Percentiles rank a stretch among this genome's conserved stretches.
Evolutionary conservation across 2,113 vertebrate species (phyloP).

Genomic region (Aleadryas rufinucha): DNA sequence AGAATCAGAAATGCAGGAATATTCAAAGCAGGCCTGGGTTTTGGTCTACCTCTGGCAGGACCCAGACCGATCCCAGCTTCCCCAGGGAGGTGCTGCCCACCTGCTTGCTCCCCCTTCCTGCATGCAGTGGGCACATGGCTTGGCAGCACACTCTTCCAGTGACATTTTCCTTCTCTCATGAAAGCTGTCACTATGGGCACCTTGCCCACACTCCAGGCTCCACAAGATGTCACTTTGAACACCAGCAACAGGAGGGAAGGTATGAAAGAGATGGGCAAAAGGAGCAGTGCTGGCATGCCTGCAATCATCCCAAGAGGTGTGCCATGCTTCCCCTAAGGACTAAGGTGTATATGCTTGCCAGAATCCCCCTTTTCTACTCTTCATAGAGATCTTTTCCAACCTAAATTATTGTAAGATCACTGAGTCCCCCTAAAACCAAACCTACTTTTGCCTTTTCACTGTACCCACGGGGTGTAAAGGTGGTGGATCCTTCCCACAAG

Average conservation of each 20-base stretch:
- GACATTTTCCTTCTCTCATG: background rate
- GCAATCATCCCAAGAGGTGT: background rate
- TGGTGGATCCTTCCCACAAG: background rate
- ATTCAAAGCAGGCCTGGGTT: background rate
- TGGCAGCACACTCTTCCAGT: background rate
- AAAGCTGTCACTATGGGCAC: slow-evolving; percentile 8
- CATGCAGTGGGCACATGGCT: rapidly evolving
- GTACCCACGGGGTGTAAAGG: background rate
- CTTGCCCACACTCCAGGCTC: background rate
- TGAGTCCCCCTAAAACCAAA: background rate
- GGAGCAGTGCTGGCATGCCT: rapidly evolving
- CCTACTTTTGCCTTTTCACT: background rate
- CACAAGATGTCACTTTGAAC: background rate
- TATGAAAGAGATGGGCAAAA: background rate
- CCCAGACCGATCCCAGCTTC: background rate
- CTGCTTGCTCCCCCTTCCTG: background rate
- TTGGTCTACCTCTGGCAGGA: background rate
- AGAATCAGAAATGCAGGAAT: background rate
- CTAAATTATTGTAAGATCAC: background rate
- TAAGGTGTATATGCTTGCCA: rapidly evolving
- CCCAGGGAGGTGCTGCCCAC: background rate
- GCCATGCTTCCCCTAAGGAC: background rate
- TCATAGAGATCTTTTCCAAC: background rate
- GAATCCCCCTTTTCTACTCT: background rate
- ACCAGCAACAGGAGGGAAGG: background rate